Evolutionary conservation across 2,888 invertebrate species (phyloP).

Genomic region (Himalopsyche anomala): DNA sequence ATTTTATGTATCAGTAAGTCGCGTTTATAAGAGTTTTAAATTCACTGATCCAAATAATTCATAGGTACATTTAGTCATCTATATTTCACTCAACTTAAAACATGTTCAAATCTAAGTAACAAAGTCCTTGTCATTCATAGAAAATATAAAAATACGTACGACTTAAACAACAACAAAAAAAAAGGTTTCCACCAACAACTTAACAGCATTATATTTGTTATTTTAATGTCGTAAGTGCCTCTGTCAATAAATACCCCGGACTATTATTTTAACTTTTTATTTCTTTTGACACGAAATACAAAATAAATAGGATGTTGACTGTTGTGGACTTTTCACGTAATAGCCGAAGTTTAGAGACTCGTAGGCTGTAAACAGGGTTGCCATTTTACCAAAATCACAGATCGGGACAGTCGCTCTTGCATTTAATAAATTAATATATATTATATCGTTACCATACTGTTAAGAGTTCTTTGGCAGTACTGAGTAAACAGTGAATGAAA

Average conservation of each 20-base stretch:
- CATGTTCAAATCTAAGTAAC: not conserved
- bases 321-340: not conserved
- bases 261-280: conserved; percentile 2
- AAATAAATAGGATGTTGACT: not conserved
- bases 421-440: too few species aligned
- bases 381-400: not conserved
- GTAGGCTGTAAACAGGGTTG: not conserved
- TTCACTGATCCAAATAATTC: too few species aligned
- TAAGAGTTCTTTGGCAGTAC: not conserved
- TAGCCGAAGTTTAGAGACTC: not conserved
- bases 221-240: not conserved
- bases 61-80: too few species aligned
- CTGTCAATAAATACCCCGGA: not conserved
- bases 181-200: not conserved
- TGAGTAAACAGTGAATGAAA: too few species aligned
- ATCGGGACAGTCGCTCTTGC: not conserved
- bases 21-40: too few species aligned
- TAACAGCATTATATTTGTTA: not conserved
- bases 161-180: not conserved
- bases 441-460: not conserved
- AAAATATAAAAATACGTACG: too few species aligned
- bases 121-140: not conserved
- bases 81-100: not conserved
- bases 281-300: not conserved
- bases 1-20: too few species aligned